phyloP scores from a whole-genome alignment of 2,113 vertebrate genomes.

The Sinocyclocheilus rhinocerous region DNA sequence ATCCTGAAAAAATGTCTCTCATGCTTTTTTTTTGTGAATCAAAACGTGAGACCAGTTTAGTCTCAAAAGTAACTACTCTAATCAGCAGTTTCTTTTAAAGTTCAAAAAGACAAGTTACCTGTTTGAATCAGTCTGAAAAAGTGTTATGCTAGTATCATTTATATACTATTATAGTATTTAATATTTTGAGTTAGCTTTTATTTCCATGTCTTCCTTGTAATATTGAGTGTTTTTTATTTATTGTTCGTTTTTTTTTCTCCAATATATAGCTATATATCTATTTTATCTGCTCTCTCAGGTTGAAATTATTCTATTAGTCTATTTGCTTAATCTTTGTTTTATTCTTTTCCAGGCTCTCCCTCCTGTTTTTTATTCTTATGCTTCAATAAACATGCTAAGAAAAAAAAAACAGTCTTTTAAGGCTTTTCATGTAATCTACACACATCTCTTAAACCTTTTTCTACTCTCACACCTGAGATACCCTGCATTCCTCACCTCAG shows the following conservation, averaged over 20 bases:
- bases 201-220: too few relatives aligned
- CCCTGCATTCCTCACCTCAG: conserved; percentile 49
- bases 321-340: background rate
- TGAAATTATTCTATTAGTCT: background rate
- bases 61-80: too few relatives aligned
- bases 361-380: background rate
- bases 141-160: background rate
- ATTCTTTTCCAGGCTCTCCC: background rate
- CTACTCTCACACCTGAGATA: conserved; percentile 40
- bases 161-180: background rate
- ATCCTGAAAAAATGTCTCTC: too few relatives aligned
- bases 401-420: conserved; percentile 33
- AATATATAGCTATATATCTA: too few relatives aligned
- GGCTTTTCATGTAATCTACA: conserved; percentile 20
- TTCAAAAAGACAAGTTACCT: too few relatives aligned
- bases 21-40: too few relatives aligned
- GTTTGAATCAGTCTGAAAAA: too few relatives aligned
- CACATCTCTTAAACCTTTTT: background rate
- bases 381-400: background rate
- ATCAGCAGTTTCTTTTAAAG: too few relatives aligned
- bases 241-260: too few relatives aligned
- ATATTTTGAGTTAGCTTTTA: too few relatives aligned
- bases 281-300: background rate
- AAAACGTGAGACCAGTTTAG: too few relatives aligned
- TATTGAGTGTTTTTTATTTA: too few relatives aligned